Evolutionary conservation across 2,113 vertebrate genomes (phyloP).

Genomic region (Boleophthalmus pectinirostris): DNA sequence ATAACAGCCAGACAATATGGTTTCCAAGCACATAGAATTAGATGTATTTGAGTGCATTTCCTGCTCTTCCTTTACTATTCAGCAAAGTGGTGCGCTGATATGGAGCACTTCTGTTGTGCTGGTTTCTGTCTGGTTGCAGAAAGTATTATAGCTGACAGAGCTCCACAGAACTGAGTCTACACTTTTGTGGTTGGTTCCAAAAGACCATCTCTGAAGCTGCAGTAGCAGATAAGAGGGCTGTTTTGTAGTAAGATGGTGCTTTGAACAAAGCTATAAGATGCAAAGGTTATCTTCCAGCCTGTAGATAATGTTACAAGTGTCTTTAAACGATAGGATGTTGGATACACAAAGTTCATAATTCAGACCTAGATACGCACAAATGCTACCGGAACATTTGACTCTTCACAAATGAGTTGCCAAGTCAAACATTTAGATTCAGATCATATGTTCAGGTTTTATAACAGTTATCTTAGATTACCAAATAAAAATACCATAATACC

Average conservation of each 20-base stretch:
- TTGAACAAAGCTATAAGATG: slow-evolving; percentile 8
- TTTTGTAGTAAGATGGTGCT: neutral
- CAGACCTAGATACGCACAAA: too few species aligned
- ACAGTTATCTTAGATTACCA: too few species aligned
- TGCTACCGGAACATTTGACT: too few species aligned
- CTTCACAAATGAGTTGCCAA: too few species aligned
- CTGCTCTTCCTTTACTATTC: slow-evolving; percentile 33
- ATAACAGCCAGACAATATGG: slow-evolving; percentile 7
- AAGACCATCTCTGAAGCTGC: slow-evolving; percentile 30
- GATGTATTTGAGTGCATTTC: slow-evolving; percentile 46
- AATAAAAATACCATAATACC: too few species aligned
- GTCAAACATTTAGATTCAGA: too few species aligned
- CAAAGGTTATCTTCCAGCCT: too few species aligned
- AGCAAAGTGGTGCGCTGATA: slow-evolving; percentile 37
- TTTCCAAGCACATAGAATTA: slow-evolving; percentile 23
- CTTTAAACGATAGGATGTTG: too few species aligned
- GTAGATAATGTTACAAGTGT: too few species aligned
- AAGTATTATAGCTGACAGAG: slow-evolving; percentile 42
- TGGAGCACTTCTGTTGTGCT: slow-evolving; percentile 37
- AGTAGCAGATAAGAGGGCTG: slow-evolving; percentile 61
- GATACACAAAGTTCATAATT: too few species aligned
- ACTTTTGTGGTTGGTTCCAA: slow-evolving; percentile 13
- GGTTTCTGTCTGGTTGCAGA: slow-evolving; percentile 42
- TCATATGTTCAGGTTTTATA: too few species aligned
- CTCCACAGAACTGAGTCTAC: slow-evolving; percentile 42